phyloP scores from a whole-genome alignment of 2,888 invertebrate genomes.

The Serripes groenlandicus region DNA sequence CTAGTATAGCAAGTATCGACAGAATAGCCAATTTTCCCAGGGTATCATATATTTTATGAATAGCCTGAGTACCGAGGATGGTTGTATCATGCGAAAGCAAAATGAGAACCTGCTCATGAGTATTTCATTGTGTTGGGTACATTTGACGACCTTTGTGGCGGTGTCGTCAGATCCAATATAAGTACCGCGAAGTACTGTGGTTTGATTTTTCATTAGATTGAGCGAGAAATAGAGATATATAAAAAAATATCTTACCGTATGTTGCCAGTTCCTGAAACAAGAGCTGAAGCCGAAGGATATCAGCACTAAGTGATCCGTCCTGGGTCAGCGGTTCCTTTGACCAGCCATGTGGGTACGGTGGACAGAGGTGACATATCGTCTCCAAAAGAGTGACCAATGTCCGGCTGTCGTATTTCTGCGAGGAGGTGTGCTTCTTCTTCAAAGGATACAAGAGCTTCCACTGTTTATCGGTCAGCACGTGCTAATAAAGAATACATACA shows the following conservation, averaged over 20 bases:
- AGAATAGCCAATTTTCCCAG: too few species aligned
- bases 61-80: too few species aligned
- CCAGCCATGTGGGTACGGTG: slow-evolving; percentile 85
- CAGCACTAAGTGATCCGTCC: slow-evolving; percentile 81
- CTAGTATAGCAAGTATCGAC: too few species aligned
- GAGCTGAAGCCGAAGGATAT: slow-evolving; percentile 79
- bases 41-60: too few species aligned
- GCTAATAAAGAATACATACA: slow-evolving; percentile 27
- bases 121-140: too few species aligned
- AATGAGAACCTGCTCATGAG: too few species aligned
- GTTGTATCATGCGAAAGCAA: too few species aligned
- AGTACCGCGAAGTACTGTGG: too few species aligned
- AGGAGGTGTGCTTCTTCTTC: slow-evolving; percentile 71
- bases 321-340: slow-evolving; percentile 71
- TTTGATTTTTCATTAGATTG: too few species aligned
- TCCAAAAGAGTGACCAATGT: slow-evolving; percentile 79
- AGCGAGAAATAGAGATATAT: too few species aligned
- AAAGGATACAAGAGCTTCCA: slow-evolving; percentile 78
- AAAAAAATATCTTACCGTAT: slow-evolving; percentile 48
- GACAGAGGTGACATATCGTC: slow-evolving; percentile 81
- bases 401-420: slow-evolving; percentile 77
- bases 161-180: too few species aligned
- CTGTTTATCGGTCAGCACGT: slow-evolving; percentile 71
- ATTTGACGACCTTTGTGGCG: too few species aligned
- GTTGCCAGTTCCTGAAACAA: slow-evolving; percentile 69